Percentiles rank a stretch among this genome's conserved stretches.
These are phyloP conservation scores for Ptychodera flava DNA, from an alignment of 35 echinoderm and acorn worm genomes.

Conservation along the genomic window DNA sequence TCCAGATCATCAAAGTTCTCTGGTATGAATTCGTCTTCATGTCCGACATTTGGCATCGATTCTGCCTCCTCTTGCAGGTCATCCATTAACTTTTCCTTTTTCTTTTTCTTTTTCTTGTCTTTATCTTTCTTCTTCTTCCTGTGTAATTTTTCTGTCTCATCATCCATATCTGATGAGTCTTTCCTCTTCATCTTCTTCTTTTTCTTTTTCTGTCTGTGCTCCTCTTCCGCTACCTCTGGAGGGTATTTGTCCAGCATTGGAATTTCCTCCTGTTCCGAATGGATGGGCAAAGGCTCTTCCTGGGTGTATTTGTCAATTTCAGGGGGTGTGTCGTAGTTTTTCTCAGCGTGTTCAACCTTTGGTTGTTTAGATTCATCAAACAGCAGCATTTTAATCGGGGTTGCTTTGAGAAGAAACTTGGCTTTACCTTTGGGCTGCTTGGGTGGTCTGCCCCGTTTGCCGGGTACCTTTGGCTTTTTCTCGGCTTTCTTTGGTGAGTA, in stretches of 20 bases:
- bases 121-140: neutral
- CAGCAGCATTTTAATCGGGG: neutral
- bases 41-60: too few species aligned
- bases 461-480: neutral
- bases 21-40: neutral
- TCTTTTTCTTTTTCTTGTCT: neutral
- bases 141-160: neutral
- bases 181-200: constrained; percentile 23
- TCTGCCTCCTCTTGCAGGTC: neutral
- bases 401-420: neutral
- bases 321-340: neutral
- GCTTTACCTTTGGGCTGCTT: neutral
- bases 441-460: neutral
- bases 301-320: neutral
- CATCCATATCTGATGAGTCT: constrained; percentile 4
- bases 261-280: neutral
- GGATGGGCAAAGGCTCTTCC: neutral
- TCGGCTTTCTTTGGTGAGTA: neutral
- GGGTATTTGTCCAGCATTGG: neutral
- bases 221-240: neutral
- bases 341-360: neutral
- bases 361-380: neutral
- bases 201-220: constrained; percentile 16
- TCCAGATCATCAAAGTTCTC: neutral
- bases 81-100: neutral